Evolutionary conservation across 2,888 invertebrate species (phyloP).

Genomic region (Amblyjoppa proteus): DNA sequence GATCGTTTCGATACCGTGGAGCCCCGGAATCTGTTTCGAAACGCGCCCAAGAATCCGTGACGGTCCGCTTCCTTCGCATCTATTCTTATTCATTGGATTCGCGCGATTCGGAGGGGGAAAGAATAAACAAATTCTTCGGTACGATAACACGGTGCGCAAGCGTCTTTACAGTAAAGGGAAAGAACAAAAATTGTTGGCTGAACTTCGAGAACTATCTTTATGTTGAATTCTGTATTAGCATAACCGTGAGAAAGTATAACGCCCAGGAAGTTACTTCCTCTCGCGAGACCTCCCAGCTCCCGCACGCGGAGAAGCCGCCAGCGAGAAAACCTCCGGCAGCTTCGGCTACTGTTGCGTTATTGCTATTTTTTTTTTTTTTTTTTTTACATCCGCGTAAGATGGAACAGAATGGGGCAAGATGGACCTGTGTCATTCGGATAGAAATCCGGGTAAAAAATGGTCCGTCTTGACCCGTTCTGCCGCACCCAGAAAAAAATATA

Average conservation of each 20-base stretch:
- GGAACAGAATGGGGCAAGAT: background rate
- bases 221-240: slow-evolving; percentile 41
- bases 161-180: background rate
- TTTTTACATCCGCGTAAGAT: background rate
- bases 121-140: background rate
- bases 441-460: background rate
- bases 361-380: background rate
- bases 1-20: background rate
- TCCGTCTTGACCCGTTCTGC: background rate
- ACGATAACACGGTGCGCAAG: background rate
- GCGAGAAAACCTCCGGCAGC: slow-evolving; percentile 21
- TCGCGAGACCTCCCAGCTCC: slow-evolving; percentile 38
- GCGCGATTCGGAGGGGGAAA: background rate
- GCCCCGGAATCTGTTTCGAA: background rate
- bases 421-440: background rate
- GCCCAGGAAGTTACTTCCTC: slow-evolving; percentile 62
- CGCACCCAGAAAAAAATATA: no score
- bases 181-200: background rate
- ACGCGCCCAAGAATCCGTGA: slow-evolving; percentile 6
- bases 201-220: slow-evolving; percentile 30
- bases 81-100: background rate
- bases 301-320: slow-evolving; percentile 31
- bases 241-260: slow-evolving; percentile 61
- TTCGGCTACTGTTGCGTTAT: slow-evolving; percentile 14
- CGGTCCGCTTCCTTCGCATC: background rate